Evolutionary conservation across 1,140 invertebrate species (phyloP), one percentile per base, ranked within the genome.

Genomic region (Atta cephalotes): DNA sequence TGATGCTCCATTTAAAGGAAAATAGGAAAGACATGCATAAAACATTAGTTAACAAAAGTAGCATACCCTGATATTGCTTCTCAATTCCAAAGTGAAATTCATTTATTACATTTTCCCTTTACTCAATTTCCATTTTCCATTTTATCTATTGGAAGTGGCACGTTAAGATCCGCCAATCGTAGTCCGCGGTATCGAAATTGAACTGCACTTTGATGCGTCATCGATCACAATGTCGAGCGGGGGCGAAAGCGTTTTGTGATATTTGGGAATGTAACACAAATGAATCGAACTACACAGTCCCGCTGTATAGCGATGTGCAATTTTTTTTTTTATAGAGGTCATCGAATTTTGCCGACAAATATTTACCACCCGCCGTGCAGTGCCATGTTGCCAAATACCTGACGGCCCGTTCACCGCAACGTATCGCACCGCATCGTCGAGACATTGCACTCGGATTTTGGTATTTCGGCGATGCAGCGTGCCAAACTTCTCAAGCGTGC

Each of bases 301-400:
- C 35, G 21, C 6, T 39, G 35, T 68, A 53, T 35, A 9, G 45
- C 49, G n/a, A 39, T 60, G 25, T n/a, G 14, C 21, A 25, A 18
- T 63, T 63, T 35, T 21, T 39, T 70, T 72, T 82, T 82, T 31
- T 82, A 16, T 60, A 28, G 18, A 21, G 68, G 56, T 58, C 70
- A 56, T 49, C 25, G 80, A 76, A 84, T 84, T 84, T 84, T 9
- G 28, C 35, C 28, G 35, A 31, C 49, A 81, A 81, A 81, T 71
- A 81, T 81, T 72, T 81, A 81, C 51, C 49, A 21, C 18, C n/a
- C 28, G n/a, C 28, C 77, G 7, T 25, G 25, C n/a, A 60, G 10
- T 25, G 6, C 28, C 60, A 3, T 45, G 18, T 21, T 53, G 78
- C 49, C 31, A 21, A 81, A 81, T 72, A 81, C 51, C 79, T 60